Evolutionary conservation across 2,797 vertebrate species (phyloP).

Genomic region (Halcyon leucocephala): DNA sequence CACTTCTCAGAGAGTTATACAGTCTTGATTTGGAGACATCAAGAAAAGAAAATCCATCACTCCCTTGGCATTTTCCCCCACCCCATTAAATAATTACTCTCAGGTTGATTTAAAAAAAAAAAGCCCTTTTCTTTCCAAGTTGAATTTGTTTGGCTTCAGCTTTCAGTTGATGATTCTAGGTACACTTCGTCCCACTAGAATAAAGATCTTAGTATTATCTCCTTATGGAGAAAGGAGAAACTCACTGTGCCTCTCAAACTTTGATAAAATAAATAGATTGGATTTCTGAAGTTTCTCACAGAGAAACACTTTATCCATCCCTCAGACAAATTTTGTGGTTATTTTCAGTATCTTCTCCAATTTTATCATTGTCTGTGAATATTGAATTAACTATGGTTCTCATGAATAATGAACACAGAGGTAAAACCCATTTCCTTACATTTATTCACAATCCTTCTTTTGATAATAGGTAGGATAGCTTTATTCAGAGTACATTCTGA

Average conservation of each 20-base stretch:
- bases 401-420: not conserved
- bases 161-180: not conserved
- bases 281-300: not conserved
- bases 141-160: not conserved
- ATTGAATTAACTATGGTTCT: not conserved
- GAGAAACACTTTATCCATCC: not conserved
- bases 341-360: not conserved
- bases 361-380: not conserved
- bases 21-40: not conserved
- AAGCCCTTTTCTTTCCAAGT: not conserved
- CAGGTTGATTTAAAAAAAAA: not conserved
- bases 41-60: not conserved
- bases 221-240: not conserved
- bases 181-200: not conserved
- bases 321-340: not conserved
- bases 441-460: not conserved
- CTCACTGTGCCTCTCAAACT: not conserved
- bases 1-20: not conserved
- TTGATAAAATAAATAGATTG: not conserved
- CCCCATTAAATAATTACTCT: not conserved
- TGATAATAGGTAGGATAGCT: not conserved
- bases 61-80: not conserved
- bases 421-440: not conserved
- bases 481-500: not conserved
- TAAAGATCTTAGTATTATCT: not conserved